Evolutionary conservation across 2,888 invertebrate species (phyloP).

Genomic region (Epinotia ramella): DNA sequence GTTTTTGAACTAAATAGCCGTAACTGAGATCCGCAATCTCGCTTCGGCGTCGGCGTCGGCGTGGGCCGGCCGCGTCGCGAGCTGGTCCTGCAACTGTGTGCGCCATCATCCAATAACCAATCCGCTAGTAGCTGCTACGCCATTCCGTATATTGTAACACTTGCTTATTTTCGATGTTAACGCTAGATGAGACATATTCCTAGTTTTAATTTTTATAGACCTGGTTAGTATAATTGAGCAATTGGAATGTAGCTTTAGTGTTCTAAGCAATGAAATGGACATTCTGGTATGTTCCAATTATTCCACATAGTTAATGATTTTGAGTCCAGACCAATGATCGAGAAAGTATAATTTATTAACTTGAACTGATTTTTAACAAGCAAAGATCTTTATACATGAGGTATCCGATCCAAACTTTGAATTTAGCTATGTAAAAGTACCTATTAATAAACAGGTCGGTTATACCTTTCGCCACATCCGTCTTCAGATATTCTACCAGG

Average conservation of each 20-base stretch:
- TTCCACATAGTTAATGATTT: background rate
- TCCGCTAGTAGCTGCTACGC: constrained; percentile 32
- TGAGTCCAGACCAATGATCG: background rate
- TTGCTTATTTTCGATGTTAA: constrained; percentile 18
- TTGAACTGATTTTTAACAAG: constrained; percentile 18
- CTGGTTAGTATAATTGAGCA: constrained; percentile 44
- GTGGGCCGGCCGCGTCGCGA: background rate
- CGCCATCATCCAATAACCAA: constrained; percentile 1
- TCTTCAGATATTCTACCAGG: constrained; percentile 5
- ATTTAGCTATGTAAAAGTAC: constrained; percentile 17
- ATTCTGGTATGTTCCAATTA: background rate
- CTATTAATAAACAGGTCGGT: constrained; percentile 15
- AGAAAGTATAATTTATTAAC: constrained; percentile 6
- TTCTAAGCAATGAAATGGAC: constrained; percentile 3
- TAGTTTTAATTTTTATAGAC: background rate
- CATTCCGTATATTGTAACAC: background rate
- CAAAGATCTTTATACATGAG: constrained; percentile 4
- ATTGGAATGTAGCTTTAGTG: constrained; percentile 38
- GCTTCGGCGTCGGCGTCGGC: background rate
- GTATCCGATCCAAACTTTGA: constrained; percentile 10
- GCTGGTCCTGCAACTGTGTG: background rate
- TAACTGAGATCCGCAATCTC: constrained; percentile 33
- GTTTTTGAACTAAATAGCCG: constrained; percentile 54
- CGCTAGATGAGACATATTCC: constrained; percentile 25
- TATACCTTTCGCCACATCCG: constrained; percentile 18